These are phyloP conservation scores for Aspidoscelis tigris DNA, from an alignment of 2,113 vertebrate genomes.

Conservation along the genomic window DNA sequence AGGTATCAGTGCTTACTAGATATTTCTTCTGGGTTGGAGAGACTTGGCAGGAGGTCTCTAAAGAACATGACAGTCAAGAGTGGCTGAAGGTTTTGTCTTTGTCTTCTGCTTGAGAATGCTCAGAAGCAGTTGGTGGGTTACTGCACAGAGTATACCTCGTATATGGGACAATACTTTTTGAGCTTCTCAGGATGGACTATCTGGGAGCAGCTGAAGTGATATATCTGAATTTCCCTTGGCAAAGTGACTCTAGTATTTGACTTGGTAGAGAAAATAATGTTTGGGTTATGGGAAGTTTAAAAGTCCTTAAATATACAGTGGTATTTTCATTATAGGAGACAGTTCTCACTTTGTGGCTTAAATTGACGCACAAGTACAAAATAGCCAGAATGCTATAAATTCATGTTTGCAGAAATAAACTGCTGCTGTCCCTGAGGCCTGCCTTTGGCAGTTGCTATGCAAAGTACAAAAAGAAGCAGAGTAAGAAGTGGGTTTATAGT, in stretches of 20 bases:
- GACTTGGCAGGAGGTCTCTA: too few relatives aligned
- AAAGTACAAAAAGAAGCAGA: constrained; percentile 9
- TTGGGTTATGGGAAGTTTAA: neutral
- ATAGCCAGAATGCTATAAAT: constrained; percentile 9
- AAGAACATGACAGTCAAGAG: too few relatives aligned
- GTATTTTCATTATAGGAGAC: constrained; percentile 8
- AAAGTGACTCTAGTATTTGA: neutral
- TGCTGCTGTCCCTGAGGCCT: neutral
- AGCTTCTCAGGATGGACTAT: neutral
- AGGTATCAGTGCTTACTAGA: too few relatives aligned
- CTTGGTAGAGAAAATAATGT: neutral
- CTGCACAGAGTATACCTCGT: neutral
- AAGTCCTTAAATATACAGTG: constrained; percentile 15
- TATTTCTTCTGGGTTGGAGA: too few relatives aligned
- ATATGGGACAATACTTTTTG: neutral
- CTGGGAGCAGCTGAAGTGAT: too few relatives aligned
- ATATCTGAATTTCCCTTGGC: neutral
- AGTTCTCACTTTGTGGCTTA: neutral
- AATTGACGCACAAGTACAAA: constrained; percentile 12
- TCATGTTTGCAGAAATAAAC: neutral
- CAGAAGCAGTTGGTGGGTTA: too few relatives aligned
- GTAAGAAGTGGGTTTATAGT: neutral
- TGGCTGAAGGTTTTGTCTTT: too few relatives aligned
- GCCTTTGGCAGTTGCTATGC: neutral
- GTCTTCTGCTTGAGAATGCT: too few relatives aligned